Percentiles rank a stretch among this genome's conserved stretches.
These are phyloP conservation scores for Cantharis lateralis DNA, from an alignment of 2,888 invertebrate genomes.

Conservation along the genomic window DNA sequence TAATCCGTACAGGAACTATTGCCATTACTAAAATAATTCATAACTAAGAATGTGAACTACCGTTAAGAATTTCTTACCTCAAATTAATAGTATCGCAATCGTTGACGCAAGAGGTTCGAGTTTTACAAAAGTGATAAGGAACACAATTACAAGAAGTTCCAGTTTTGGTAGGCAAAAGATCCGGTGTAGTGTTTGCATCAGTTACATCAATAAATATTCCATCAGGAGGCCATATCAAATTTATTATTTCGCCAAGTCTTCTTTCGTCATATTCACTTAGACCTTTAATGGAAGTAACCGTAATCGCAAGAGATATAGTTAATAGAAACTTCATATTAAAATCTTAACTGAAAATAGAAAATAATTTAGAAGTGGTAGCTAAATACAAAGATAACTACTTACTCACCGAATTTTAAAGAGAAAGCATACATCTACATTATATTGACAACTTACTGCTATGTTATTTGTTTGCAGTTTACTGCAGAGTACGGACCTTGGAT, in stretches of 20 bases:
- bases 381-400: not conserved
- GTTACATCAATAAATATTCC: not conserved
- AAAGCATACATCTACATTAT: not conserved
- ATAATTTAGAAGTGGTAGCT: not conserved
- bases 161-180: no score
- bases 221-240: not conserved
- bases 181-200: no score
- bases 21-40: constrained; percentile 33
- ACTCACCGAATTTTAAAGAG: not conserved
- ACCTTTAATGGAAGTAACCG: not conserved
- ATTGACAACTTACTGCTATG: not conserved
- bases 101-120: constrained; percentile 70
- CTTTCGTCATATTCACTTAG: not conserved
- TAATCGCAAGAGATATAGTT: not conserved
- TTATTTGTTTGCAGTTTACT: constrained; percentile 12
- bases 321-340: not conserved
- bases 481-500: constrained; percentile 18
- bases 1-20: constrained; percentile 57
- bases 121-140: constrained; percentile 74
- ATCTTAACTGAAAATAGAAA: not conserved
- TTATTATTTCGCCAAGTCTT: not conserved
- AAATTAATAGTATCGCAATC: constrained; percentile 78
- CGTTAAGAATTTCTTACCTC: constrained; percentile 59
- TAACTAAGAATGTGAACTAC: not conserved
- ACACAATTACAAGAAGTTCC: constrained; percentile 73